These are phyloP conservation scores for Leptothorax acervorum DNA, from an alignment of 2,888 invertebrate genomes.

Conservation along the genomic window DNA sequence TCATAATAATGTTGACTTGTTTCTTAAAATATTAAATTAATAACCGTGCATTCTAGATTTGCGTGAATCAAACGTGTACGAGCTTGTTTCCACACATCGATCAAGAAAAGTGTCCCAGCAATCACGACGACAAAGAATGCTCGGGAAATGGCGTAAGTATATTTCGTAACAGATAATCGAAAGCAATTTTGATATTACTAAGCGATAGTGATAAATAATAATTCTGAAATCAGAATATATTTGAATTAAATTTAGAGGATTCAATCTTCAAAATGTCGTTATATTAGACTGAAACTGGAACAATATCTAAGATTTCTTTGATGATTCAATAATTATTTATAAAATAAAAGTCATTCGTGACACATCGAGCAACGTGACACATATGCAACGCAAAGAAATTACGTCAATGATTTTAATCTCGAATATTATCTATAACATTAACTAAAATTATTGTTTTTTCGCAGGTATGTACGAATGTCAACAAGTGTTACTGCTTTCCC, in stretches of 20 bases:
- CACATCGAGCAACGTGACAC: too few species aligned
- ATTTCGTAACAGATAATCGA: conserved; percentile 4
- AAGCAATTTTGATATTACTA: not conserved
- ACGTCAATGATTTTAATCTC: not conserved
- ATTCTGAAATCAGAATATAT: not conserved
- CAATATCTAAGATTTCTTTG: not conserved
- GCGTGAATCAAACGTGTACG: conserved; percentile 97
- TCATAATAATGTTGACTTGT: not conserved
- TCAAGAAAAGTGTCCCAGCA: conserved; percentile 95
- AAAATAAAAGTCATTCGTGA: not conserved
- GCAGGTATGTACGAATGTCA: conserved; percentile 96
- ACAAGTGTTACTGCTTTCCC: conserved; percentile 95
- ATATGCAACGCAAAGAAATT: not conserved
- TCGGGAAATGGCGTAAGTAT: conserved; percentile 96
- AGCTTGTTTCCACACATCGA: conserved; percentile 94
- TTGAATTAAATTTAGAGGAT: not conserved
- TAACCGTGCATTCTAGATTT: conserved; percentile 87
- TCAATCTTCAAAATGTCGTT: not conserved
- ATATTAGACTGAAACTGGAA: not conserved
- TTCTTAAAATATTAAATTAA: not conserved
- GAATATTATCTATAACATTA: not conserved
- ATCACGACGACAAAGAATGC: conserved; percentile 95
- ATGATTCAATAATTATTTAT: not conserved
- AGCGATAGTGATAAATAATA: not conserved
- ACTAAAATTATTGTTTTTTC: not conserved